Evolutionary conservation across 2,113 vertebrate species (phyloP).

Genomic region (Nanorana parkeri): DNA sequence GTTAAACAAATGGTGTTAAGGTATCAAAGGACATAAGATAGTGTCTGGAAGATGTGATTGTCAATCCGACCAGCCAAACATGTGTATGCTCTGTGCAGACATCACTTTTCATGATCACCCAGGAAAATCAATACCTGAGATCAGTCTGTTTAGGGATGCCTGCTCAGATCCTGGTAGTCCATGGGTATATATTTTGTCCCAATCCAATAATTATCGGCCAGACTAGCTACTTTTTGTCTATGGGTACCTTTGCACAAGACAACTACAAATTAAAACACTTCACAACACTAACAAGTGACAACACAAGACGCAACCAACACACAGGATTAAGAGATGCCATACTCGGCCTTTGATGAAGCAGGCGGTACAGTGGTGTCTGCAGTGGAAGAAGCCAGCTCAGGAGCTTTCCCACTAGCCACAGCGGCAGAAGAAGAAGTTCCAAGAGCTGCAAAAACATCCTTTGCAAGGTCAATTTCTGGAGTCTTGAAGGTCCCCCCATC

Average conservation of each 20-base stretch:
- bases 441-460: slow-evolving; percentile 93
- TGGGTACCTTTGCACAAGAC: slow-evolving; percentile 10
- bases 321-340: slow-evolving; percentile 80
- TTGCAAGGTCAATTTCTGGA: slow-evolving; percentile 87
- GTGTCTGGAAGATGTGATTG: too few species aligned
- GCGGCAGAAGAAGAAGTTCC: slow-evolving; percentile 75
- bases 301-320: slow-evolving; percentile 59
- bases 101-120: too few species aligned
- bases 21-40: too few species aligned
- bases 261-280: slow-evolving; percentile 62
- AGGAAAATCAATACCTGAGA: too few species aligned
- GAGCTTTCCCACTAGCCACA: slow-evolving; percentile 76
- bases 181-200: too few species aligned
- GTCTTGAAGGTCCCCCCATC: slow-evolving; percentile 91
- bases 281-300: slow-evolving; percentile 57
- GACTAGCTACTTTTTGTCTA: too few species aligned
- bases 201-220: too few species aligned
- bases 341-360: slow-evolving; percentile 92
- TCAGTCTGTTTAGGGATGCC: background rate
- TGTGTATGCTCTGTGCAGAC: too few species aligned
- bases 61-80: too few species aligned
- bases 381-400: slow-evolving; percentile 73
- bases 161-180: slow-evolving; percentile 13
- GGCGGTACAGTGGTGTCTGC: slow-evolving; percentile 78
- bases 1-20: too few species aligned